These are phyloP conservation scores for Smutsia gigantea DNA, from an alignment of 2,797 vertebrate genomes.

Conservation along the genomic window DNA sequence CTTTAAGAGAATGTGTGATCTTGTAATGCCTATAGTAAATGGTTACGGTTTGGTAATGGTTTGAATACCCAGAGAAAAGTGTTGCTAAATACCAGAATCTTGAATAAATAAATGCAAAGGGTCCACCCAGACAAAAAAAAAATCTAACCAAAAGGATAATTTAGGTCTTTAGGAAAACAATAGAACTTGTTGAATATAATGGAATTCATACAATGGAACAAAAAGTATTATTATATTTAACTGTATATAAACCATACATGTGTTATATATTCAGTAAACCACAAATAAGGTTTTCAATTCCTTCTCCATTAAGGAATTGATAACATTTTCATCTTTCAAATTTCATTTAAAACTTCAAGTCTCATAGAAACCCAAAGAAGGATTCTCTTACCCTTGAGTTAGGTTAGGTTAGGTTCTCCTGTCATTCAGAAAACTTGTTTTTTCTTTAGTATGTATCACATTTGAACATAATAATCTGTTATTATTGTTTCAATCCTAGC, in stretches of 20 bases:
- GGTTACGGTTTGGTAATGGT: neutral
- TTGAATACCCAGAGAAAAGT: neutral
- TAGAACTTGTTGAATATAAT: neutral
- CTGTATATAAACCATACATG: neutral
- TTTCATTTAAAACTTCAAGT: neutral
- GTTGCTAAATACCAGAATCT: neutral
- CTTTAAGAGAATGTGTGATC: slow-evolving; percentile 4
- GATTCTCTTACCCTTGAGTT: neutral
- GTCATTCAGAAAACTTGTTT: neutral
- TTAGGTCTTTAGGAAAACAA: slow-evolving; percentile 1
- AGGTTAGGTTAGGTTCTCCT: neutral
- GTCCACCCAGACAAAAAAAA: neutral
- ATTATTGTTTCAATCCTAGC: neutral
- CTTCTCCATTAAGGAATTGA: neutral
- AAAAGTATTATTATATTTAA: slow-evolving; percentile 30
- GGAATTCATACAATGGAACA: neutral
- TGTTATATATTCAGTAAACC: neutral
- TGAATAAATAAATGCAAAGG: neutral
- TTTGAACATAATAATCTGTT: slow-evolving; percentile 25
- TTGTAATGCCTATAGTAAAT: neutral
- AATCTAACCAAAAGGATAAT: neutral
- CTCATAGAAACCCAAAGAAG: neutral
- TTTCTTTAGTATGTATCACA: neutral
- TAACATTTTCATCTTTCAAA: slow-evolving; percentile 39
- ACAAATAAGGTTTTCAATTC: neutral